Conservation (phyloP, 2,888 invertebrate species). For the Chydorus sphaericus region DNA sequence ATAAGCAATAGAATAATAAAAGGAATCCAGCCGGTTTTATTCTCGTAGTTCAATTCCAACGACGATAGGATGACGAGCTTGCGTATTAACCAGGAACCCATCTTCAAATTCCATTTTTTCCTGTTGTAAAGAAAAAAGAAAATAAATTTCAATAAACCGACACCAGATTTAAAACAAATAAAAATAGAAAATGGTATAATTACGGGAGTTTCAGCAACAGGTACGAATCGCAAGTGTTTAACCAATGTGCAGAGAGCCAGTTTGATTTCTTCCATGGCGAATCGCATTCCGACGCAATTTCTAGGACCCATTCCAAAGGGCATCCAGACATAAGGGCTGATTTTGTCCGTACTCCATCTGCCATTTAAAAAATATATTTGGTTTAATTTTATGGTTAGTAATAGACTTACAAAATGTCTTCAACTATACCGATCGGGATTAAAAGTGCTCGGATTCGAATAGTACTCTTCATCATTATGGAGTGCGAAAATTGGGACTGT, state of each 20-base stretch:
- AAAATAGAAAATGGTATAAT: too few species aligned
- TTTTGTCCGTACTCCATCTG: neutral
- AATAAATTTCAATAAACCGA: neutral
- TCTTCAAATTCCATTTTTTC: neutral
- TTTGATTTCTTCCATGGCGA: constrained; percentile 12
- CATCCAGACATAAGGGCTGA: constrained; percentile 9
- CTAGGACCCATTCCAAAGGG: constrained; percentile 17
- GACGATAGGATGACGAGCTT: neutral
- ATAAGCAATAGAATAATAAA: too few species aligned
- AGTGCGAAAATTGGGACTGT: constrained; percentile 40
- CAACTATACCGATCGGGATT: constrained; percentile 39
- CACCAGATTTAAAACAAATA: neutral
- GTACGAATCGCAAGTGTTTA: constrained; percentile 11
- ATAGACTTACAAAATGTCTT: too few species aligned
- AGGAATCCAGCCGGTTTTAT: too few species aligned
- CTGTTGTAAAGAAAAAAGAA: too few species aligned
- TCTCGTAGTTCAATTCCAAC: neutral
- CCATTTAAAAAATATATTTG: too few species aligned
- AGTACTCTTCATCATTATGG: constrained; percentile 41
- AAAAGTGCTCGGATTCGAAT: constrained; percentile 39
- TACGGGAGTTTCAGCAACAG: constrained; percentile 1
- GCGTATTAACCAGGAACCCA: neutral
- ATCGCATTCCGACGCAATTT: constrained; percentile 16
- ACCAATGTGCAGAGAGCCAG: constrained; percentile 10
- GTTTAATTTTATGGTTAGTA: too few species aligned